Percentiles rank a stretch among this genome's conserved stretches.
phyloP scores from a whole-genome alignment of 2,797 vertebrate species.

The Furcifer pardalis region DNA sequence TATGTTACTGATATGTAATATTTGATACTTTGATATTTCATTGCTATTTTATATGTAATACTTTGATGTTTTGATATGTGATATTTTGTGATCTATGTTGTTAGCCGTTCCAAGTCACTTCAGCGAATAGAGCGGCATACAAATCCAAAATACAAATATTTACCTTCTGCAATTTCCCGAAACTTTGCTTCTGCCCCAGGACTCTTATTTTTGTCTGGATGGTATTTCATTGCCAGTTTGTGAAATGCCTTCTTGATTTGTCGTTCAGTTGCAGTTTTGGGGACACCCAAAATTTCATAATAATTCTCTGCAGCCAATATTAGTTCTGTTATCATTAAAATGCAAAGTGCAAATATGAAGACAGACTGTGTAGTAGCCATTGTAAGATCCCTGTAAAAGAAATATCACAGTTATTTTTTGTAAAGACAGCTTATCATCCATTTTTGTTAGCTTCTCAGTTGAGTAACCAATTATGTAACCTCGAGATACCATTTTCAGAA shows the following conservation, averaged over 20 bases:
- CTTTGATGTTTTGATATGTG: too few relatives aligned
- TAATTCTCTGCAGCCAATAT: constrained; percentile 92
- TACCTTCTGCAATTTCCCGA: constrained; percentile 96
- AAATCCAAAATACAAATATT: too few relatives aligned
- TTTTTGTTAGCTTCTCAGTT: background rate
- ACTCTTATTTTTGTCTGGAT: constrained; percentile 95
- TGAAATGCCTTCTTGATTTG: constrained; percentile 98
- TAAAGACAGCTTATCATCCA: background rate
- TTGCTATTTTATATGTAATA: too few relatives aligned
- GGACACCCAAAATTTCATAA: constrained; percentile 92
- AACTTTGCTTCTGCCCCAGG: constrained; percentile 93
- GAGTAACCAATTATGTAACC: background rate
- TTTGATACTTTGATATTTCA: too few relatives aligned
- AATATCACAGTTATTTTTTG: constrained; percentile 45
- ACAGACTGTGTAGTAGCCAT: constrained; percentile 90
- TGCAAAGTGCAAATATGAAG: constrained; percentile 86
- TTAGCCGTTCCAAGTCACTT: too few relatives aligned
- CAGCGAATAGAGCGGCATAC: too few relatives aligned
- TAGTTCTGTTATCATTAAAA: constrained; percentile 94
- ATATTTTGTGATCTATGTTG: too few relatives aligned
- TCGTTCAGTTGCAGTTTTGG: constrained; percentile 90
- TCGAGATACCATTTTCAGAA: background rate
- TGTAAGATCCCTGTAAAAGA: constrained; percentile 66
- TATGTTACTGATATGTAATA: too few relatives aligned
- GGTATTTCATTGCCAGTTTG: constrained; percentile 93